Conservation (phyloP, 1,140 invertebrate species). For the Fopius arisanus region DNA sequence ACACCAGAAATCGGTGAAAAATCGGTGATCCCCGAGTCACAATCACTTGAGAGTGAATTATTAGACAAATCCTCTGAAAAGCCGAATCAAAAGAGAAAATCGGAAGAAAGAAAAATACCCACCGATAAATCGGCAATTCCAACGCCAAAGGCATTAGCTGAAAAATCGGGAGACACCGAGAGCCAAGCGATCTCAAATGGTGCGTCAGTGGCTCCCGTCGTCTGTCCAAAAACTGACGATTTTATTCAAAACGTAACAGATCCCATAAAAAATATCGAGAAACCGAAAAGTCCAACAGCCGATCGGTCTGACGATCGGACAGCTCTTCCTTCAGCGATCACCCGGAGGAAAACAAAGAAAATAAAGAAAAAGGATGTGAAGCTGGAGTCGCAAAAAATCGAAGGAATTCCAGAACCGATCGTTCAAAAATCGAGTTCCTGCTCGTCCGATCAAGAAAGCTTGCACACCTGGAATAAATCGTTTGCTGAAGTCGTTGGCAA, state of each 20-base stretch:
- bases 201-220: constrained; percentile 45
- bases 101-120: constrained; percentile 21
- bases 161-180: constrained; percentile 20
- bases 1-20: neutral
- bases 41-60: neutral
- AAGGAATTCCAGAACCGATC: neutral
- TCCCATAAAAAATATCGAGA: neutral
- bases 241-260: neutral
- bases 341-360: constrained; percentile 29
- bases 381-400: constrained; percentile 1
- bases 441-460: constrained; percentile 21
- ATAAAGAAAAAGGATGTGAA: constrained; percentile 31
- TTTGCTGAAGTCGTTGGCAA: constrained; percentile 69
- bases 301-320: too few relatives aligned
- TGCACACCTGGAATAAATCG: constrained; percentile 63
- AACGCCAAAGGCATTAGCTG: constrained; percentile 28
- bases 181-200: constrained; percentile 27
- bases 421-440: neutral
- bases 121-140: constrained; percentile 18
- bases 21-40: constrained; percentile 2
- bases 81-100: constrained; percentile 8
- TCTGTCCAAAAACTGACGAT: constrained; percentile 26
- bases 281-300: too few relatives aligned
- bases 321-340: too few relatives aligned
- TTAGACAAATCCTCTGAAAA: neutral